Evolutionary conservation across 30 jellyfish, hydroid and myxozoan genomes (phyloP).

Genomic region (Chironex yamaguchii): DNA sequence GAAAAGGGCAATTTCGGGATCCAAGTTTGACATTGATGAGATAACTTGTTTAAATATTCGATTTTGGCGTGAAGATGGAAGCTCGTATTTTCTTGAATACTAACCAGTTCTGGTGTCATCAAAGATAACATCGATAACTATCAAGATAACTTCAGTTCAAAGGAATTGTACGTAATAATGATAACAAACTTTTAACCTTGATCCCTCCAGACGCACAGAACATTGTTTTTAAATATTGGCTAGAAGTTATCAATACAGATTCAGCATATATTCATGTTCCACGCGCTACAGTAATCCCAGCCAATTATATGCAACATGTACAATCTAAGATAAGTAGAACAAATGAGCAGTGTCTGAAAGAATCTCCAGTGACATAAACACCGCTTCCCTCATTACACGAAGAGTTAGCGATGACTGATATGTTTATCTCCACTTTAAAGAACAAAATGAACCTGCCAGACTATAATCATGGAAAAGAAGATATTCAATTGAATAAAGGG

Average conservation of each 20-base stretch:
- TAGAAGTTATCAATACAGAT: neutral
- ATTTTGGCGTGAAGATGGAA: no score
- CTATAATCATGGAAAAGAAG: neutral
- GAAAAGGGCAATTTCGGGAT: no score
- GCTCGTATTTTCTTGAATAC: neutral
- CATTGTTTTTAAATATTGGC: neutral
- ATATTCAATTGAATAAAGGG: neutral
- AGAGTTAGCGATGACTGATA: neutral
- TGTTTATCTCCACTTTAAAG: neutral
- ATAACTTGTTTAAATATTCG: no score
- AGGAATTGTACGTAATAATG: conserved; percentile 1
- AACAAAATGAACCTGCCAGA: neutral
- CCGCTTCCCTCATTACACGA: neutral
- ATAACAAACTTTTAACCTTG: conserved; percentile 3
- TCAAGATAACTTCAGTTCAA: conserved; percentile 3
- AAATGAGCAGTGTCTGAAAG: neutral
- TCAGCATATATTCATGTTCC: neutral
- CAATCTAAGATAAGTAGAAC: neutral
- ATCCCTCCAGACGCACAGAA: neutral
- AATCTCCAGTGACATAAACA: neutral
- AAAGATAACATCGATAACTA: neutral
- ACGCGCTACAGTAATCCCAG: neutral
- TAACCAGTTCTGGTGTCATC: conserved; percentile 9
- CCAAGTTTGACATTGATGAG: no score
- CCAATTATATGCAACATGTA: neutral